Evolutionary conservation across 2,797 vertebrate species (phyloP).

Genomic region (Lutjanus campechanus): DNA sequence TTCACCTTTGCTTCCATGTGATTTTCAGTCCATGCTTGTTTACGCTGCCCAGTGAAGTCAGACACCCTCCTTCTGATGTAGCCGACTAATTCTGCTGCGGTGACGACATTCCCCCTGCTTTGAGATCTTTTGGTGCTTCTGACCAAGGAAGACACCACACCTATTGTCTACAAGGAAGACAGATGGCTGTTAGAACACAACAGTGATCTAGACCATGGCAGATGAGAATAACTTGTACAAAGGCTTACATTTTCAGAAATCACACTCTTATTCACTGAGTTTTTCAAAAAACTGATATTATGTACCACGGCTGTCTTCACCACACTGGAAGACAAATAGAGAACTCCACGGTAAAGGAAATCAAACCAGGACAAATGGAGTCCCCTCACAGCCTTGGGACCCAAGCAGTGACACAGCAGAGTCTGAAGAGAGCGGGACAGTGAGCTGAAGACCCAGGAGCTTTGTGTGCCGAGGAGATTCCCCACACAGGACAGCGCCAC

Average conservation of each 20-base stretch:
- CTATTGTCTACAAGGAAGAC: constrained; percentile 71
- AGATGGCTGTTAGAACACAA: not conserved
- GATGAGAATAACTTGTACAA: not conserved
- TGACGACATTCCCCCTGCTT: constrained; percentile 66
- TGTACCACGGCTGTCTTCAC: constrained; percentile 81
- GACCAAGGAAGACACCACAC: constrained; percentile 60
- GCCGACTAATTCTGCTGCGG: constrained; percentile 68
- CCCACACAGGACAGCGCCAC: constrained; percentile 65
- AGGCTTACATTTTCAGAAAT: not conserved
- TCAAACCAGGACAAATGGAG: constrained; percentile 1
- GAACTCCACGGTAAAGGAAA: constrained; percentile 35
- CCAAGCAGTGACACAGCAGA: constrained; percentile 42
- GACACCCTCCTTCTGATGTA: constrained; percentile 59
- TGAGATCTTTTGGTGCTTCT: constrained; percentile 71
- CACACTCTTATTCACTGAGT: not conserved
- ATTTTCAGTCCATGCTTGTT: constrained; percentile 34
- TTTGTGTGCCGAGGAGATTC: constrained; percentile 63
- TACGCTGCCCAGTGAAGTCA: constrained; percentile 56
- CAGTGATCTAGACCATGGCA: not conserved
- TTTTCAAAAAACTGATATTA: not conserved
- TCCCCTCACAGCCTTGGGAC: constrained; percentile 20
- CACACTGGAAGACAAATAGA: constrained; percentile 55
- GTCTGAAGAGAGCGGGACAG: constrained; percentile 54
- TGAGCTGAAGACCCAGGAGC: constrained; percentile 48
- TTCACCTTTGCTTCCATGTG: constrained; percentile 77